These are phyloP conservation scores for Vollenhovia emeryi DNA, from an alignment of 1,140 invertebrate species.

Conservation along the genomic window DNA sequence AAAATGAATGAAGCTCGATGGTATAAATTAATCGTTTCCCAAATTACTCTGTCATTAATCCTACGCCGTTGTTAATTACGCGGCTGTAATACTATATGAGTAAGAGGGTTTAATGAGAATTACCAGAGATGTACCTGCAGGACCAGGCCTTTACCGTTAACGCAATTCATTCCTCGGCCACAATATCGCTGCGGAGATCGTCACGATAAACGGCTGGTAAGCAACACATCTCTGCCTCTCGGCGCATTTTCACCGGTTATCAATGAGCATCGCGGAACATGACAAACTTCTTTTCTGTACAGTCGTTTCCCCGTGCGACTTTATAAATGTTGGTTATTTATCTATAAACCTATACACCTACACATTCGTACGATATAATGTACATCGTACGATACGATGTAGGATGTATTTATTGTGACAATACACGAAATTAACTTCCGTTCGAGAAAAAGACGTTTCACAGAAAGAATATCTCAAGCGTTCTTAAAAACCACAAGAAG, in stretches of 20 bases:
- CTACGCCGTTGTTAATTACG: constrained; percentile 10
- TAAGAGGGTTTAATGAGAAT: background rate
- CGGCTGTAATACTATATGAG: background rate
- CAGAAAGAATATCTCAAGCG: no score
- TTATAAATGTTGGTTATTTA: no score
- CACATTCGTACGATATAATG: no score
- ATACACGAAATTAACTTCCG: no score
- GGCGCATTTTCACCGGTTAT: background rate
- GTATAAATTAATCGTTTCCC: constrained; percentile 21
- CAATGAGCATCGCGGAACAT: background rate
- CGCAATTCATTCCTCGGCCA: background rate
- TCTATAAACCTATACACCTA: no score
- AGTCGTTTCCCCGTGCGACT: background rate
- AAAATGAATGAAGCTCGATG: background rate
- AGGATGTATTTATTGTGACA: no score
- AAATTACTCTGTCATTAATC: background rate
- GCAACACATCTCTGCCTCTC: background rate
- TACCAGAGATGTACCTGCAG: background rate
- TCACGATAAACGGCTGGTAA: constrained; percentile 26
- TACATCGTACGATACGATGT: no score
- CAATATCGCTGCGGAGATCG: background rate
- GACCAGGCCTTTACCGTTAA: background rate
- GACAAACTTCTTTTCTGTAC: background rate
- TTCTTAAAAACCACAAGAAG: no score
- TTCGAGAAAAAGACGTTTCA: no score